Conservation (phyloP, 2,888 invertebrate species). For the Tricholauxania praeusta region DNA sequence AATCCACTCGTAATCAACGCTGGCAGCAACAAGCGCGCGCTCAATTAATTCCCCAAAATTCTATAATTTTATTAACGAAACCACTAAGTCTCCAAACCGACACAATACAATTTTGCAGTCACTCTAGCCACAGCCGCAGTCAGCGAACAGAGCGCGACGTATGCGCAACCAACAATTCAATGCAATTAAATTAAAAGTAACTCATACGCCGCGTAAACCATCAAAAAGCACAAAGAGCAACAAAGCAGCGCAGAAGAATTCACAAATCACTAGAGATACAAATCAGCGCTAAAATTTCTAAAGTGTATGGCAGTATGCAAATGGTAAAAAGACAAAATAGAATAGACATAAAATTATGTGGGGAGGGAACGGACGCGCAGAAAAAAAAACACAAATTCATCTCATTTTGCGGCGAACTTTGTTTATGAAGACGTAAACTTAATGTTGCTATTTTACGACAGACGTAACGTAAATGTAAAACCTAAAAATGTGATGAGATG, state of each 20-base stretch:
- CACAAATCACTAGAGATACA: not conserved
- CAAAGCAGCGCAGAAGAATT: not conserved
- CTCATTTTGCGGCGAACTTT: constrained; percentile 28
- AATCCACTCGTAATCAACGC: too few relatives aligned
- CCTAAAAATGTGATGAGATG: not conserved
- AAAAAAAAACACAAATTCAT: constrained; percentile 5
- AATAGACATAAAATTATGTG: not conserved
- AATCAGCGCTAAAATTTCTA: constrained; percentile 14
- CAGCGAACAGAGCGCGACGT: not conserved
- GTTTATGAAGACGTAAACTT: constrained; percentile 14
- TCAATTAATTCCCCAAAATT: too few relatives aligned
- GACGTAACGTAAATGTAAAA: not conserved
- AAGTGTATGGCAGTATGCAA: constrained; percentile 3
- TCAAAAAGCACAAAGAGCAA: not conserved
- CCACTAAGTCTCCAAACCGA: too few relatives aligned
- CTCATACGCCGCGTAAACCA: not conserved
- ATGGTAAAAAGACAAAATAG: constrained; percentile 1
- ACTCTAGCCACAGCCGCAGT: too few relatives aligned
- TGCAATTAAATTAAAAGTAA: not conserved
- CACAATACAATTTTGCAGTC: too few relatives aligned
- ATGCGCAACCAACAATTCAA: not conserved
- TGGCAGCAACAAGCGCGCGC: too few relatives aligned
- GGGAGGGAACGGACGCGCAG: not conserved
- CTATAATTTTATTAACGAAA: too few relatives aligned
- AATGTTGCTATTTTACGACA: constrained; percentile 28